Conservation (phyloP, 2,797 vertebrate genomes). For the Etheostoma nigrum region DNA sequence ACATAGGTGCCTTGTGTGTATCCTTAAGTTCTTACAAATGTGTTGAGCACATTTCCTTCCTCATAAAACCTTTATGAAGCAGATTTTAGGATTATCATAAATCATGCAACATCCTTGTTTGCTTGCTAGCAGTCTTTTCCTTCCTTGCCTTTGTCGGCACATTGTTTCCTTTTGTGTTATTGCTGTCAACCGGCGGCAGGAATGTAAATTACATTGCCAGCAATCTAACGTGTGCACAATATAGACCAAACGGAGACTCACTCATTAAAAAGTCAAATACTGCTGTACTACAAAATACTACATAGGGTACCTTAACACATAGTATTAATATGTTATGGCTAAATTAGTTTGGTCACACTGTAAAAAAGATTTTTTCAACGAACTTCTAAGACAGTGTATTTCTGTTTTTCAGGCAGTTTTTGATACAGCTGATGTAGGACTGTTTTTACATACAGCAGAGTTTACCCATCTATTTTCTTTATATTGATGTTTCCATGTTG, state of each 20-base stretch:
- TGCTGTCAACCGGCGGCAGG: not conserved
- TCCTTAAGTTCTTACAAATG: not conserved
- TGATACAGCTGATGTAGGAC: not conserved
- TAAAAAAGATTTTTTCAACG: too few relatives aligned
- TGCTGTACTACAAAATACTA: too few relatives aligned
- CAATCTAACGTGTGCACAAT: not conserved
- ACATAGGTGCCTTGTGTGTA: not conserved
- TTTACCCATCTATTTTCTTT: not conserved
- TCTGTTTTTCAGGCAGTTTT: too few relatives aligned
- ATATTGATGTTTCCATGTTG: not conserved
- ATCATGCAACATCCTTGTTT: conserved; percentile 2
- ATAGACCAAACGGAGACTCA: not conserved
- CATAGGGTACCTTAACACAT: not conserved
- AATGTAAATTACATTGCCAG: not conserved
- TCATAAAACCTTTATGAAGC: conserved; percentile 8
- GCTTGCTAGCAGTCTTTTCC: not conserved
- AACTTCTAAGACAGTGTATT: not conserved
- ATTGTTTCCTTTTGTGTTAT: not conserved
- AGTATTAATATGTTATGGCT: not conserved
- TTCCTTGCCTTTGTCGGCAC: not conserved
- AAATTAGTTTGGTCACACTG: not conserved
- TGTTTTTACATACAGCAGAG: not conserved
- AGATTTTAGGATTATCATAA: not conserved
- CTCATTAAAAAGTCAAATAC: not conserved
- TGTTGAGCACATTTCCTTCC: conserved; percentile 1